Percentiles rank a stretch among this genome's conserved stretches.
Evolutionary conservation across 2,113 vertebrate genomes (phyloP).

Genomic region (Nasalis larvatus): DNA sequence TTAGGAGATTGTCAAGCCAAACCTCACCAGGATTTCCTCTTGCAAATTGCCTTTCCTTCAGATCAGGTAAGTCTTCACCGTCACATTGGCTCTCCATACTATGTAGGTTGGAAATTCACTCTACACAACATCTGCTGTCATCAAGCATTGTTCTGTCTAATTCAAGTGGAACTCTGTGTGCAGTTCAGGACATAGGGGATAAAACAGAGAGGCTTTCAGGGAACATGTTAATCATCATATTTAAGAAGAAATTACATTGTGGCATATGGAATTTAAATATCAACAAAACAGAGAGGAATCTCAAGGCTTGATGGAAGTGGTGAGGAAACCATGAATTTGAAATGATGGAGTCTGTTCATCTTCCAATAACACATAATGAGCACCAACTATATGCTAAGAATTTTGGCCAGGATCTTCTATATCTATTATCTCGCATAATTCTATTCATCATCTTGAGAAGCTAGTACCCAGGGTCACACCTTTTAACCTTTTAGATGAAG

Average conservation of each 20-base stretch:
- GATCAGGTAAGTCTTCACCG: not conserved
- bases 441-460: not conserved
- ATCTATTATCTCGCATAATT: not conserved
- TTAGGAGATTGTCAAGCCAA: not conserved
- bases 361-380: not conserved
- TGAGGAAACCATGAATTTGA: not conserved
- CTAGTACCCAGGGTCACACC: not conserved
- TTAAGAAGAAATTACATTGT: not conserved
- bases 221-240: not conserved
- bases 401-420: not conserved
- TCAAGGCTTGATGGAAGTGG: not conserved
- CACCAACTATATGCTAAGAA: not conserved
- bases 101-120: not conserved
- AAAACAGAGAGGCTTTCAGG: constrained; percentile 8
- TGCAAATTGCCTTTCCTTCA: not conserved
- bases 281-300: not conserved
- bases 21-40: not conserved
- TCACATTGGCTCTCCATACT: not conserved
- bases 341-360: not conserved
- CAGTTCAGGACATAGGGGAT: not conserved
- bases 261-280: not conserved
- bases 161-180: not conserved
- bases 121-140: not conserved
- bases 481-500: not conserved
- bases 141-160: not conserved